Evolutionary conservation across 2,797 vertebrate species (phyloP), one percentile per base, ranked within the genome.

Genomic region (Manis crassicaudata): DNA sequence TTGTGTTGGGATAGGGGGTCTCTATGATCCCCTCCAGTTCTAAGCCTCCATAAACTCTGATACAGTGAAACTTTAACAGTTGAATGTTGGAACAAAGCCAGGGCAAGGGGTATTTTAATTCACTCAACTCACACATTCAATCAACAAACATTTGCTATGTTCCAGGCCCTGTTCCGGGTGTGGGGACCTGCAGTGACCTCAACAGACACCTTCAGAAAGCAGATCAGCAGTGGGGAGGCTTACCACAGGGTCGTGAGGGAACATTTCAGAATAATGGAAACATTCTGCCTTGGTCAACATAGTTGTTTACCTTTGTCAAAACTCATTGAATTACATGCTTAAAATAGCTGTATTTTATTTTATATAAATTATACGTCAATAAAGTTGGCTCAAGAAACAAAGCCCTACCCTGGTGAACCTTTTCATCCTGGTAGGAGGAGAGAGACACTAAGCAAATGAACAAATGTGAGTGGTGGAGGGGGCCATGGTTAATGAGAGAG

Each of bases 401-500:
- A 76, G 76, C 40, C 35, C 11, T n/a, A 46, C 35, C n/a, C 27
- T 16, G 8, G 0, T 16, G 67, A 43, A 18, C 16, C 14, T 43
- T 46, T 60, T 84, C 27, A 2, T 87, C 35, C 56, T 8, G 2
- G 35, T 6, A 23, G 68, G 46, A 82, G 79, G 52, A 81, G 46
- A 92, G 77, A 16, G 27, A 25, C 32, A 2, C 0, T 4, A 21
- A 80, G 35, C 46, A n/a, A 52, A 40, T 14, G 37, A 40, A 7
- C 37, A 29, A 20, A 10, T 50, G 3, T 10, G 54, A 72, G 32
- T 1, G 4, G 18, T 21, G 40, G 67, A 20, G 25, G 16, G 13
- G 11, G 50, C 20, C 20, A 0, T 2, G 4, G 16, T 10, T 7
- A 0, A 20, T 1, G 52, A 70, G 37, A 37, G 68, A 1, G 54